Conservation (phyloP, 2,113 vertebrate genomes). For the Hippocampus zosterae region DNA sequence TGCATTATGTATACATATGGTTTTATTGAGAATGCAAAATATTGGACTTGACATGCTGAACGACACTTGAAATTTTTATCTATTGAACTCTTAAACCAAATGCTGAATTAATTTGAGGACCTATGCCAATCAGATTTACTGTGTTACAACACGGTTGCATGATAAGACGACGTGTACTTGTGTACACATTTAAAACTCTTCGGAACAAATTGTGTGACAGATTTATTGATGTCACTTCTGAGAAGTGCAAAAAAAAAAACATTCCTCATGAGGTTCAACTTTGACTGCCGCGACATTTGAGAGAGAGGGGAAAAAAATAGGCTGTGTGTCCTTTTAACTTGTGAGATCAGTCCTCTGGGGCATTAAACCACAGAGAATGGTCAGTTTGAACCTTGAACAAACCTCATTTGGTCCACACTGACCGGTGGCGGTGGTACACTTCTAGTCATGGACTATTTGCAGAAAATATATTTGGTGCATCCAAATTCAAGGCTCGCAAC, state of each 20-base stretch:
- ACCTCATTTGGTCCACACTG: constrained; percentile 44
- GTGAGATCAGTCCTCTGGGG: constrained; percentile 15
- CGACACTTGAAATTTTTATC: constrained; percentile 64
- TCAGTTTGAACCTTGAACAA: constrained; percentile 44
- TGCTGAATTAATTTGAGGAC: constrained; percentile 62
- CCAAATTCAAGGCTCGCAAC: constrained; percentile 34
- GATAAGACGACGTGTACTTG: constrained; percentile 50
- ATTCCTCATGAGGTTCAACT: constrained; percentile 58
- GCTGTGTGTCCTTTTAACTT: constrained; percentile 5
- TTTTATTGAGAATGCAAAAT: constrained; percentile 54
- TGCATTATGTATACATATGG: constrained; percentile 64
- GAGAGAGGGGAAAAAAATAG: not conserved
- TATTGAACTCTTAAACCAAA: constrained; percentile 62
- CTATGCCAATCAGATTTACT: constrained; percentile 63
- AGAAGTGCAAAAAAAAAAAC: constrained; percentile 61
- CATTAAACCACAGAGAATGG: constrained; percentile 20
- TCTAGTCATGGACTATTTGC: constrained; percentile 47
- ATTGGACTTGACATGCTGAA: constrained; percentile 60
- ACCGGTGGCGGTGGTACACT: constrained; percentile 23
- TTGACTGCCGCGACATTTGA: constrained; percentile 31
- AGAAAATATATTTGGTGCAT: constrained; percentile 40
- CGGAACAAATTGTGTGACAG: constrained; percentile 31
- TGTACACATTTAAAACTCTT: constrained; percentile 49
- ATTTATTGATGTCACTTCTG: constrained; percentile 59
- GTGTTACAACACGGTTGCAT: constrained; percentile 43